These are phyloP conservation scores for Chloromyia formosa DNA, from an alignment of 2,888 invertebrate genomes.

Conservation along the genomic window DNA sequence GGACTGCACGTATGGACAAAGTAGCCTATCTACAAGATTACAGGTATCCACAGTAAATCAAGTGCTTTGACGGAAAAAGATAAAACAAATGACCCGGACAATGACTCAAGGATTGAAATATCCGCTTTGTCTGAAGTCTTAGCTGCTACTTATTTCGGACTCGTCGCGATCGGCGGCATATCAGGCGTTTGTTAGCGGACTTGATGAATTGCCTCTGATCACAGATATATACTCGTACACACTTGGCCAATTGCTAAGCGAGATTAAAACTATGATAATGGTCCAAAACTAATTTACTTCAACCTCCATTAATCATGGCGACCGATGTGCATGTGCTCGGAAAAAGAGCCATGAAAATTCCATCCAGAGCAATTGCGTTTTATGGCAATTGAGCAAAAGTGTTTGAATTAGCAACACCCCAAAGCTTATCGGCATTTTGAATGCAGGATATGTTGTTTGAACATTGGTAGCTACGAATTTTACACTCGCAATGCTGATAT, in stretches of 20 bases:
- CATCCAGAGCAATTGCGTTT: not conserved
- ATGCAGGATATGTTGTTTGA: not conserved
- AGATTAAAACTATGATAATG: not conserved
- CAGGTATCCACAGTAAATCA: not conserved
- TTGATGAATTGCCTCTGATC: not conserved
- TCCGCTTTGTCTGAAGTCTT: not conserved
- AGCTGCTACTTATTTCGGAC: not conserved
- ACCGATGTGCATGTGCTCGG: not conserved
- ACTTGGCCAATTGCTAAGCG: not conserved
- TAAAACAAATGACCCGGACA: not conserved
- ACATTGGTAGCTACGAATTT: not conserved
- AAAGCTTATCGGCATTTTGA: not conserved
- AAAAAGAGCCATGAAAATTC: too few species aligned
- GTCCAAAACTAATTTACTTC: conserved; percentile 21
- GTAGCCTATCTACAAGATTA: too few species aligned
- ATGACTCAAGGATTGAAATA: not conserved
- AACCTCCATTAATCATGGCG: conserved; percentile 6
- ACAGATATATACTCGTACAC: not conserved
- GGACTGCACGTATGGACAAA: not conserved
- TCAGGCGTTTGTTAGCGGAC: not conserved
- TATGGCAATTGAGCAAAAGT: conserved; percentile 7
- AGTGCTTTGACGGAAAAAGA: not conserved
- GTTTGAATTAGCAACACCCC: not conserved
- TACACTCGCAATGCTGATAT: not conserved
- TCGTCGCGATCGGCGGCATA: not conserved